Evolutionary conservation across 2,113 vertebrate genomes (phyloP), one percentile per base, ranked within the genome.

Genomic region (Salvelinus alpinus): DNA sequence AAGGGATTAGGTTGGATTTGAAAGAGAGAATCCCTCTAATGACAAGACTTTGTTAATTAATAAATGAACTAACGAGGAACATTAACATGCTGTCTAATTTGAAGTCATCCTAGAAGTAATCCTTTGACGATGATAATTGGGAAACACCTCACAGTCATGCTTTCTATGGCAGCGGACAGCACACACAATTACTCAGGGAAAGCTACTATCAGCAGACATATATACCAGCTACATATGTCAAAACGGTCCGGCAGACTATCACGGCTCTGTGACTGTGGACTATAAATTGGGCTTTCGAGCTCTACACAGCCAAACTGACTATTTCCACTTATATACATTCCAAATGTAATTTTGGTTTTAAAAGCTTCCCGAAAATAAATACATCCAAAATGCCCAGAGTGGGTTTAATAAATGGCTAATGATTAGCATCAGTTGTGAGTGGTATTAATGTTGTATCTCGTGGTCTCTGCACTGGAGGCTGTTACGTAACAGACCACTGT

Each of bases 391-490:
- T 51, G 48, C 64, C 81, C 73, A 38, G 64, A 86, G 82, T 47
- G 65, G 7, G 34, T 48, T 70, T 70, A 2, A 2, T 48, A 24
- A 70, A 84, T 74, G 14, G 75, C 47, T 83, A 79, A 82, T 75
- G 83, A 89, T 64, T 72, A 81, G 78, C 82, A 79, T 87, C 72
- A 72, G 71, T 77, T 75, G 74, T 82, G 88, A 89, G 82, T 80
- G 80, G 76, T 72, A 64, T 89, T 84, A 89, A 87, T 81, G 81
- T 90, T 90, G 60, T 72, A 72, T 77, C 78, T 82, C 77, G 54
- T 64, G 80, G 86, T 60, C 72, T 79, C 78, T 72, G 79, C 59
- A 51, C 51, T 4, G 65, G 18, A 54, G 44, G 59, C 74, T 69
- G 18, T 91, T 92, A 77, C 70, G 44, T 88, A 90, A 92, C 57